These are phyloP conservation scores for Athene cunicularia DNA, from an alignment of 2,113 vertebrate genomes.

Conservation along the genomic window DNA sequence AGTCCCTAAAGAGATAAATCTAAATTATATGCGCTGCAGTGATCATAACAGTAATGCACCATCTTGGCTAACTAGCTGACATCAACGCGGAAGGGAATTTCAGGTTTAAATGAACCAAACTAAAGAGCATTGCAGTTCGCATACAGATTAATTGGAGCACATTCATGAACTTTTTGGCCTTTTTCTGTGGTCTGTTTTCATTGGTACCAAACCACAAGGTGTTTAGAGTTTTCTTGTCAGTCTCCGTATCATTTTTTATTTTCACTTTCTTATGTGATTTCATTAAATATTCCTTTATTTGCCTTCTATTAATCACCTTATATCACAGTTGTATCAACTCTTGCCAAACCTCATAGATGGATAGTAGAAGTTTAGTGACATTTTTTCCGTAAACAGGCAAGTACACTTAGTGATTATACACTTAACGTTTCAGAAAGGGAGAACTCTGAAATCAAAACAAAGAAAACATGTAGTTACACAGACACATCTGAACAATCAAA, in stretches of 20 bases:
- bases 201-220: constrained; percentile 60
- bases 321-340: constrained; percentile 54
- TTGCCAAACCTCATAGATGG: constrained; percentile 56
- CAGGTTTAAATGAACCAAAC: constrained; percentile 81
- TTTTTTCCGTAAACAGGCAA: constrained; percentile 37
- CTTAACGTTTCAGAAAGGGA: constrained; percentile 51
- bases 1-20: constrained; percentile 89
- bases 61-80: constrained; percentile 82
- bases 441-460: constrained; percentile 31
- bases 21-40: constrained; percentile 86
- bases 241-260: constrained; percentile 49
- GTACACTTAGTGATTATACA: background rate
- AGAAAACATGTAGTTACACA: background rate
- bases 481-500: background rate
- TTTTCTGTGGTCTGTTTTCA: constrained; percentile 57
- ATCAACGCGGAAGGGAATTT: constrained; percentile 84
- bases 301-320: constrained; percentile 74
- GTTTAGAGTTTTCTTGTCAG: constrained; percentile 64
- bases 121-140: constrained; percentile 74
- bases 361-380: constrained; percentile 44
- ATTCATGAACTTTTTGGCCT: constrained; percentile 75
- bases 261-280: constrained; percentile 58
- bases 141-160: constrained; percentile 80
- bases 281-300: constrained; percentile 77
- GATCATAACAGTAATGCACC: constrained; percentile 83